Evolutionary conservation across 2,113 vertebrate genomes (phyloP), one percentile per base, ranked within the genome.

Genomic region (Myrmecophaga tridactyla): DNA sequence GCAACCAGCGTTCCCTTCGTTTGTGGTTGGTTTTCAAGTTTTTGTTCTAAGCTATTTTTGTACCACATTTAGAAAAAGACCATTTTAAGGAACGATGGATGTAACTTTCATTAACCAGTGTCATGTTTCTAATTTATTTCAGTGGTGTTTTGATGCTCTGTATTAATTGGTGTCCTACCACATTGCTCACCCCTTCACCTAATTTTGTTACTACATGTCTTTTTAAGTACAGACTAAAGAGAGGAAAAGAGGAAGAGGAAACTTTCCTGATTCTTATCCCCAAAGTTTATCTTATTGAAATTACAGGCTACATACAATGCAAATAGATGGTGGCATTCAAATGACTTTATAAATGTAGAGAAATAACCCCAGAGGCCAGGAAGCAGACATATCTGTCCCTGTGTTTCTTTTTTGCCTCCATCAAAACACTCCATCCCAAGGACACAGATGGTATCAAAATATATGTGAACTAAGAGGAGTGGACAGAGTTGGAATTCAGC

Each of bases 261-360:
- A 25, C 10, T 65, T 72, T 75, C 20, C 31, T 89, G 80, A 87
- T 10, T 53, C 31, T 89, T 93, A 53, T 21, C 82, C 8, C 27
- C 29, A 65, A 85, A 75, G 27, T 41, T 25, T 46, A 51, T 29
- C 34, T 89, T 41, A 63, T 17, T 53, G 23, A 63, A 90, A 85
- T 46, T 51, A 48, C 21, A 86, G 39, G 65, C 13, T 75, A 11
- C 34, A 13, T 25, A 11, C 21, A 75, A 53, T 86, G 27, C 31
- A 84, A 23, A 36, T 21, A 75, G 10, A 27, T 7, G 21, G 51
- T 4, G 62, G 4, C 7, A 23, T 77, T 29, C 51, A 43, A 63
- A 62, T 58, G 53, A 63, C 76, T 86, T 94, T n/a, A 93, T 34
- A 91, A 91, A 51, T 13, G 41, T 63, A 84, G 90, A 62, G 43